Conservation (phyloP, 2,797 vertebrate genomes). For the Coregonus suidteri region DNA sequence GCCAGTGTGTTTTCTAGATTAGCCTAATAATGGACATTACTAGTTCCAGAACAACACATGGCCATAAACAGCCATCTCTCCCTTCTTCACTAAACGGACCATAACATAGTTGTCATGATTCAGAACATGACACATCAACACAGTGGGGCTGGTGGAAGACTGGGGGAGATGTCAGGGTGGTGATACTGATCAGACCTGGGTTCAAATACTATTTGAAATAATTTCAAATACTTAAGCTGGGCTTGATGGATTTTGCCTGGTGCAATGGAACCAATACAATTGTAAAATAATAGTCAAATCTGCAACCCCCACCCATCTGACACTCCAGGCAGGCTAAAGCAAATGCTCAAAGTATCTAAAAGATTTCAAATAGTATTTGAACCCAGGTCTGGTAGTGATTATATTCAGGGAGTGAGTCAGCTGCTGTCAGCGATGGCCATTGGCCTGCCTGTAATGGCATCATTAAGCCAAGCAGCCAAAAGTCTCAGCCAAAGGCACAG, state of each 20-base stretch:
- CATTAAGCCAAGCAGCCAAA: slow-evolving; percentile 23
- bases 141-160: not conserved
- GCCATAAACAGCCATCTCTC: slow-evolving; percentile 7
- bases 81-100: not conserved
- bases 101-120: not conserved
- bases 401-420: not conserved
- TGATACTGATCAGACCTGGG: slow-evolving; percentile 19
- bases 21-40: not conserved
- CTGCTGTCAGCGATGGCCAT: slow-evolving; percentile 23
- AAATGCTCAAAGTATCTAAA: too few relatives aligned
- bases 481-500: slow-evolving; percentile 27
- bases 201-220: too few relatives aligned
- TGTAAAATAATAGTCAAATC: too few relatives aligned
- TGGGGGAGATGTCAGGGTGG: not conserved
- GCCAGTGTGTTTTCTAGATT: not conserved
- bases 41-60: slow-evolving; percentile 4
- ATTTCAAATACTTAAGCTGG: too few relatives aligned
- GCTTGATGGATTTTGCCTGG: too few relatives aligned
- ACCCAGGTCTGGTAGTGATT: too few relatives aligned
- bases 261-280: too few relatives aligned
- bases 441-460: slow-evolving; percentile 29
- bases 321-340: too few relatives aligned
- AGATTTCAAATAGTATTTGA: too few relatives aligned
- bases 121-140: slow-evolving; percentile 1
- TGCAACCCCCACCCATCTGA: too few relatives aligned